Conservation (phyloP, 35 echinoderm and acorn worm genomes). For the Hemicentrotus pulcherrimus region DNA sequence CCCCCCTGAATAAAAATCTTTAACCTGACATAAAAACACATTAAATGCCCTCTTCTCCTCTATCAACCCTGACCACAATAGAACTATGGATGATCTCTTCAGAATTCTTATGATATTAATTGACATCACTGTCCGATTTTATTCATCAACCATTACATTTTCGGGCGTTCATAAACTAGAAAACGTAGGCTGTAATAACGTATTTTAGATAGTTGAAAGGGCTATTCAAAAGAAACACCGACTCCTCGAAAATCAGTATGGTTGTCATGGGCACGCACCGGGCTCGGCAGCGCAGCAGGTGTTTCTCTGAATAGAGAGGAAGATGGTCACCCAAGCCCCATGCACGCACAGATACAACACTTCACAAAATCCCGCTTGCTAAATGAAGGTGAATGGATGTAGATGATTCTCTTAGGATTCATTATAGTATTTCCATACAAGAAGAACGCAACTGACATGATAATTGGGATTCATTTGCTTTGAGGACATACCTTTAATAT, state of each 20-base stretch:
- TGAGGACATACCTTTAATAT: no score
- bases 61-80: neutral
- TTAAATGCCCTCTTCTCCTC: neutral
- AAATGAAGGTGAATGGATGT: neutral
- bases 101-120: neutral
- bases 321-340: neutral
- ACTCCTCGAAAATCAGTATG: neutral
- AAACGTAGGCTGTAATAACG: no score
- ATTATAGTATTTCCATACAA: no score
- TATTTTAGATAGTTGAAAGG: neutral
- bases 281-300: neutral
- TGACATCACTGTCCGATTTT: no score
- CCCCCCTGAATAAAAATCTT: no score
- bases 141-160: no score
- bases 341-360: neutral
- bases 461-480: no score
- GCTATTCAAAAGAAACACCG: neutral
- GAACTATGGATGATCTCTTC: neutral
- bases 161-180: no score
- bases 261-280: conserved; percentile 15
- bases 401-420: neutral
- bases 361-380: neutral
- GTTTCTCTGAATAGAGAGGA: neutral
- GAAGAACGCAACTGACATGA: no score
- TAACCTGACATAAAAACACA: neutral